phyloP scores from a whole-genome alignment of 2,888 invertebrate genomes.

The Ochropleura leucogaster region DNA sequence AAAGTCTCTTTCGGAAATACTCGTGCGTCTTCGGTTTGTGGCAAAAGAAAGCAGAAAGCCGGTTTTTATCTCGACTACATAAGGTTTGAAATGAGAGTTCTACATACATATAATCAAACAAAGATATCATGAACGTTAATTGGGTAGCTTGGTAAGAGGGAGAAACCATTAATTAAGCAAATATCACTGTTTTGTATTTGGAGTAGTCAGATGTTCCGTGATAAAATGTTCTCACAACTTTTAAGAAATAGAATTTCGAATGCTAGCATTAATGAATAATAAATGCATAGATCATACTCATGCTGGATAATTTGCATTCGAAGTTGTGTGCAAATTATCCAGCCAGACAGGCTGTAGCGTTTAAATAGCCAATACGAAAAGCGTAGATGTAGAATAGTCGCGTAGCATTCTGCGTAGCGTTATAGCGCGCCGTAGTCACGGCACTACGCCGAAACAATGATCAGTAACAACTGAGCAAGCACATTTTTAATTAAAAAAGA shows the following conservation, averaged over 20 bases:
- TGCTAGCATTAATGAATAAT: no score
- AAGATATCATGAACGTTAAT: conserved; percentile 1
- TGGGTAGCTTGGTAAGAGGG: not conserved
- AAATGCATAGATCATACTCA: no score
- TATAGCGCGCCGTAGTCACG: not conserved
- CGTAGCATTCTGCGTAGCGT: not conserved
- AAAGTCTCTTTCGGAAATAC: conserved; percentile 18
- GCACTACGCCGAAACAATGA: not conserved
- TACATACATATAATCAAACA: conserved; percentile 6
- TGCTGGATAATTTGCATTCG: no score
- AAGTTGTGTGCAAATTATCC: not conserved
- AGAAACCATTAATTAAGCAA: conserved; percentile 1
- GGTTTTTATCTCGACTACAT: not conserved
- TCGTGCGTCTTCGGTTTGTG: conserved; percentile 5
- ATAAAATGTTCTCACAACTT: not conserved
- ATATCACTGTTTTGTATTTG: not conserved
- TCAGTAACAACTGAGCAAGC: conserved; percentile 2
- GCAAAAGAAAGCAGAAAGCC: conserved; percentile 1
- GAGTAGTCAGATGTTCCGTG: not conserved
- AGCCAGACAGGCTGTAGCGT: not conserved
- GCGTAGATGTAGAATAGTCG: not conserved
- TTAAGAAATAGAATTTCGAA: not conserved
- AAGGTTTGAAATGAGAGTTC: conserved; percentile 3
- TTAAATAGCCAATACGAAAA: not conserved
- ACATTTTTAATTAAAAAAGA: not conserved